phyloP scores from a whole-genome alignment of 2,797 vertebrate species.

The Amniataba percoides region DNA sequence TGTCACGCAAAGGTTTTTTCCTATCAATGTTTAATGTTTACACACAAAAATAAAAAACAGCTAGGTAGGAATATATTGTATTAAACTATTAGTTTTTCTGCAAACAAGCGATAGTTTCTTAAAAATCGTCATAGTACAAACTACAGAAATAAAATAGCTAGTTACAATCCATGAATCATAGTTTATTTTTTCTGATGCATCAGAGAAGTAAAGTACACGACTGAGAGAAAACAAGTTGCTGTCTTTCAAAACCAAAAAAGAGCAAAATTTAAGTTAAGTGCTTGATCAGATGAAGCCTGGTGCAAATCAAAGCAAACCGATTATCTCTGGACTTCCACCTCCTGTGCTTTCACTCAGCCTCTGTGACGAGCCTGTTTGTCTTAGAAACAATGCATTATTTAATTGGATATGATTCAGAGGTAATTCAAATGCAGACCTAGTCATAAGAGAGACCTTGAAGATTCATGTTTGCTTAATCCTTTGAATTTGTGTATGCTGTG shows the following conservation, averaged over 20 bases:
- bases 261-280: conserved; percentile 34
- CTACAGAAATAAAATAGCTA: neutral
- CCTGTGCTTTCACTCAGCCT: conserved; percentile 42
- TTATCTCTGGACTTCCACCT: conserved; percentile 55
- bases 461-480: conserved; percentile 82
- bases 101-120: neutral
- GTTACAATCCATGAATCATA: neutral
- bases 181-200: neutral
- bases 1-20: too few species aligned
- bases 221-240: conserved; percentile 15
- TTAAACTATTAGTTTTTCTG: neutral
- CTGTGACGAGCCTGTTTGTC: conserved; percentile 64
- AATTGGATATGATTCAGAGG: conserved; percentile 80
- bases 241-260: conserved; percentile 28
- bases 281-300: conserved; percentile 48
- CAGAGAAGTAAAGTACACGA: conserved; percentile 2
- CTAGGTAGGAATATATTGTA: too few species aligned
- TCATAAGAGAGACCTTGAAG: conserved; percentile 77
- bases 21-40: neutral
- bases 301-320: conserved; percentile 56
- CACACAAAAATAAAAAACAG: neutral
- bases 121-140: neutral
- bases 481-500: conserved; percentile 76
- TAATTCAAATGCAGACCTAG: conserved; percentile 76
- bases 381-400: conserved; percentile 79